phyloP scores from a whole-genome alignment of 2,888 invertebrate species.

The Lobophora halterata region DNA sequence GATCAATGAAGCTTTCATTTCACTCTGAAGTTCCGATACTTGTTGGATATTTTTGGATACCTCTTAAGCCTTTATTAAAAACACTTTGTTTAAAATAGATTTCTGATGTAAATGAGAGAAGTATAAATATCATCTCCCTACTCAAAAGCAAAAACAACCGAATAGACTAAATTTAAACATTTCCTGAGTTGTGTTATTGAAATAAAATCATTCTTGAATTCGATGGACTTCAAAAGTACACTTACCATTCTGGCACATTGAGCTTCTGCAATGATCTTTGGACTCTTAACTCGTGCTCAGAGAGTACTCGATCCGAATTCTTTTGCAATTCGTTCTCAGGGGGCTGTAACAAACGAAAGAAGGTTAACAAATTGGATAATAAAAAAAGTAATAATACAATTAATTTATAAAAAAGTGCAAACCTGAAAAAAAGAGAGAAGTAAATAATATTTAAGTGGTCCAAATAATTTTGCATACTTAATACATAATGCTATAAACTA shows the following conservation, averaged over 20 bases:
- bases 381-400: neutral
- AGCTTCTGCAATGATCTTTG: conserved; percentile 96
- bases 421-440: conserved; percentile 10
- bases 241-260: conserved; percentile 96
- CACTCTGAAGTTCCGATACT: neutral
- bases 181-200: neutral
- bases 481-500: conserved; percentile 14
- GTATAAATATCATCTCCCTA: no score
- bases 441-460: neutral
- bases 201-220: neutral
- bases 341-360: conserved; percentile 83
- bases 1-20: conserved; percentile 5
- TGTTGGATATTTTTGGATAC: no score
- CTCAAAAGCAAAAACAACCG: no score
- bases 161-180: neutral
- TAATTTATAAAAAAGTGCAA: conserved; percentile 6
- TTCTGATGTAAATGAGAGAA: no score
- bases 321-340: conserved; percentile 97
- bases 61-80: no score
- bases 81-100: no score
- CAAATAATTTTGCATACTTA: conserved; percentile 1
- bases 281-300: conserved; percentile 96
- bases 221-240: conserved; percentile 11
- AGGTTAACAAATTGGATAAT: neutral
- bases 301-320: conserved; percentile 90